phyloP scores from a whole-genome alignment of 2,797 vertebrate genomes.

The Sebastes trivittatus region DNA sequence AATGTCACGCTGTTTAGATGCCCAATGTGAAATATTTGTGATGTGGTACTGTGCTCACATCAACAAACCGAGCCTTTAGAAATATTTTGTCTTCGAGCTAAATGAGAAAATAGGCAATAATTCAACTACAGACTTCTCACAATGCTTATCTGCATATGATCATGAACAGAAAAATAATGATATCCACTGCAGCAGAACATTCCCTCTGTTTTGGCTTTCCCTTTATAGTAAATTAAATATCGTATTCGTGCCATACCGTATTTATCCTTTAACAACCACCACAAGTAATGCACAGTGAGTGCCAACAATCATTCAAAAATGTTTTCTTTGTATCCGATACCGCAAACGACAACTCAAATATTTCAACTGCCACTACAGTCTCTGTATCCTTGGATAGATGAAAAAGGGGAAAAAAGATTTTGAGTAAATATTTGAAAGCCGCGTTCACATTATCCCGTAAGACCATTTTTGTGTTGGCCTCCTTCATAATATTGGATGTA shows the following conservation, averaged over 20 bases:
- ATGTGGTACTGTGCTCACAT: neutral
- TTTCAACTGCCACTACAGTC: neutral
- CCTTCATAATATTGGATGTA: neutral
- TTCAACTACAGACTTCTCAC: neutral
- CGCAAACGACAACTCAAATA: neutral
- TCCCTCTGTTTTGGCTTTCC: neutral
- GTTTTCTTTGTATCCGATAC: neutral
- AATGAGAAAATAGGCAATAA: neutral
- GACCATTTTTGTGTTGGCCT: neutral
- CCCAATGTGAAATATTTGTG: neutral
- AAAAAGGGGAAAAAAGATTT: neutral
- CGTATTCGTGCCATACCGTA: neutral
- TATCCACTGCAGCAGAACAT: neutral
- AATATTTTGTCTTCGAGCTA: neutral
- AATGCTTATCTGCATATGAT: neutral
- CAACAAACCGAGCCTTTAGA: constrained; percentile 1
- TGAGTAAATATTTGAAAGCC: neutral
- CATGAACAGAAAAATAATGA: neutral
- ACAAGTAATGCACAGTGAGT: neutral
- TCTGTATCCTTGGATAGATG: neutral
- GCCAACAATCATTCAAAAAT: neutral
- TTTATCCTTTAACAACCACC: neutral
- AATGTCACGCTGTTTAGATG: neutral
- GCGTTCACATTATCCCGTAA: no score
- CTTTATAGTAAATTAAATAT: neutral